Evolutionary conservation across 1,140 invertebrate genomes (phyloP), one percentile per base, ranked within the genome.

Genomic region (Drosophila repletoides): DNA sequence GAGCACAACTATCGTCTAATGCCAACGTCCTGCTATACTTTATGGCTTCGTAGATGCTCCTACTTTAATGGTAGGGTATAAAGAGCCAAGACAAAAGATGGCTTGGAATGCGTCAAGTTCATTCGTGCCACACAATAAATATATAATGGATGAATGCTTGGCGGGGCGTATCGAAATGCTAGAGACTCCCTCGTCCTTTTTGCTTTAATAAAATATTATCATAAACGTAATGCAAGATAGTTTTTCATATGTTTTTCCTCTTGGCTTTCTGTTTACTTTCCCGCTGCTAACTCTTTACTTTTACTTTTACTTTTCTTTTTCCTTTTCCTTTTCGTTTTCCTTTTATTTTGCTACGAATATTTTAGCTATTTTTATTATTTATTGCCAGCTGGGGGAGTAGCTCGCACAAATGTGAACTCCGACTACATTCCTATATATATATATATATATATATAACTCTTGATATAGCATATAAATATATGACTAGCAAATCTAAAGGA

Each of bases 191-290:
- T 1, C 14, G 21, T 34, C 7, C 3, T 24, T 58, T 33, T 52
- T 43, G 31, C 46, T 53, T 86, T 75, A 84, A 84, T 84, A 84
- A 84, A 86, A 84, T 84, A 84, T 84, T 84, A 84, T 84, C 71
- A 87, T 84, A 84, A 86, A 72, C 80, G 80, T 67, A 80, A 86
- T 67, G 75, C 58, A 69, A 72, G 80, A 83, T 80, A 86, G 80
- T 75, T 86, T 86, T 75, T 86, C 75, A 80, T 83, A 84, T 84
- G 79, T 72, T 83, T 76, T 70, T 70, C 69, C 68, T 72, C 31
- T n/a, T n/a, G n/a, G n/a, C n/a, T n/a, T n/a, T n/a, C n/a, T 14
- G 55, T 59, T 48, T 41, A 46, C 40, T 24, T 59, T 70, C 26
- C 46, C 43, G 49, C 24, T 36, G 33, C 36, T 28, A 68, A 45